Base-by-base conservation (phyloP, 2,888 invertebrate species). In the Amphipyra berbera region DNA sequence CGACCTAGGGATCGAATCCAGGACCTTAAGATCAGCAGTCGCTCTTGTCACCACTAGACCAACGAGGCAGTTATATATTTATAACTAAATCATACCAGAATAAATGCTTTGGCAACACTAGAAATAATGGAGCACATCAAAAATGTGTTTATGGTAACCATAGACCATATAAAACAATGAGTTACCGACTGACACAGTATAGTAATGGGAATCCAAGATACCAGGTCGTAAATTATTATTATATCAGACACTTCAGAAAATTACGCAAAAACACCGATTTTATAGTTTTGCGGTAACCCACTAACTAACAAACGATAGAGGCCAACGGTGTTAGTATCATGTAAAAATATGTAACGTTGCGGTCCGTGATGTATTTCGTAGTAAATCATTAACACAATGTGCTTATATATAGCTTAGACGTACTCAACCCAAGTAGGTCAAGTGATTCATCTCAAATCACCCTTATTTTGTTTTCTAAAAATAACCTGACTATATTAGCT, bases 341-440 rank as follows among this genome's bases (percentile, higher is more conserved):
- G 61, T 70, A 68, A 71, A 67, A 71, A 68, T 49, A 15, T 46
- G 6, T 59, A 50, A 21, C 12, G 45, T 53, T 72, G 72, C 41
- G 72, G 77, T 79, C 65, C 21, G 35, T 44, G 47, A 76, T 77
- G 56, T 14, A 57, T 68, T 77, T 72, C 72, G 66, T 49, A 61
- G 65, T 59, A 78, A 76, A 78, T 76, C 73, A 75, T 67, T 66
- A 80, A 82, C 79, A 86, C 79, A 84, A 78, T 79, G 78, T 49
- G 47, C 71, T 74, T 65, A 65, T 65, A 65, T 48, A 56, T 50
- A 55, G 27, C 13, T 37, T 4, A 33, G 9, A 27, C 4, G 3
- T 40, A 49, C 6, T 21, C 37, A 15, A 21, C 0, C 35, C 33
- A 45, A 21, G 33, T 66, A 12, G 50, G 50, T 45, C 44, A 65